phyloP scores from a whole-genome alignment of 1,140 invertebrate genomes.

The Coptotermes formosanus region DNA sequence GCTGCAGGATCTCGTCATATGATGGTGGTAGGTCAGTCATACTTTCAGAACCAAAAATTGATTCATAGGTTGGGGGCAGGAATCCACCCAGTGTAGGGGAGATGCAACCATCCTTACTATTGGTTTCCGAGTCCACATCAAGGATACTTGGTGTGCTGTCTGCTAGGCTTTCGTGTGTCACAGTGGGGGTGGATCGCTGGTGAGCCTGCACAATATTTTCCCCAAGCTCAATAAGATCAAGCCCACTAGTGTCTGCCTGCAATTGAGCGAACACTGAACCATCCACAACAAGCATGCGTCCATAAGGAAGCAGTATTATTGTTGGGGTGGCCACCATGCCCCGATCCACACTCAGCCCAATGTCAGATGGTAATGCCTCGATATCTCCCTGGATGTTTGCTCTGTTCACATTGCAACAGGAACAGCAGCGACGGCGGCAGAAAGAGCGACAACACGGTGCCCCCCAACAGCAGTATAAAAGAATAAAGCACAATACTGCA shows the following conservation, averaged over 20 bases:
- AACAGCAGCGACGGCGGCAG: constrained; percentile 50
- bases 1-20: constrained; percentile 49
- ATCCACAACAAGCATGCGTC: constrained; percentile 58
- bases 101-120: constrained; percentile 47
- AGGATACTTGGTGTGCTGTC: constrained; percentile 46
- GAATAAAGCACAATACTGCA: constrained; percentile 56
- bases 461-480: constrained; percentile 60
- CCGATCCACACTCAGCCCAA: constrained; percentile 43
- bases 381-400: constrained; percentile 43
- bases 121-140: constrained; percentile 49
- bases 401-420: constrained; percentile 45
- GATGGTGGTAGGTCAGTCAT: constrained; percentile 47
- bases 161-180: constrained; percentile 4
- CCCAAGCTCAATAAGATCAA: constrained; percentile 55
- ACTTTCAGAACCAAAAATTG: constrained; percentile 48
- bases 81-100: constrained; percentile 29
- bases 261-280: constrained; percentile 53
- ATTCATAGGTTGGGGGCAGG: constrained; percentile 51
- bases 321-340: constrained; percentile 48
- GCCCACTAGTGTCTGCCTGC: constrained; percentile 45
- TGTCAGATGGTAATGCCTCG: constrained; percentile 40
- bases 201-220: constrained; percentile 52
- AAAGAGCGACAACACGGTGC: constrained; percentile 54
- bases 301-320: constrained; percentile 57
- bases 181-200: constrained; percentile 36